phyloP scores from a whole-genome alignment of 2,113 vertebrate genomes.

The Hyaena hyaena region DNA sequence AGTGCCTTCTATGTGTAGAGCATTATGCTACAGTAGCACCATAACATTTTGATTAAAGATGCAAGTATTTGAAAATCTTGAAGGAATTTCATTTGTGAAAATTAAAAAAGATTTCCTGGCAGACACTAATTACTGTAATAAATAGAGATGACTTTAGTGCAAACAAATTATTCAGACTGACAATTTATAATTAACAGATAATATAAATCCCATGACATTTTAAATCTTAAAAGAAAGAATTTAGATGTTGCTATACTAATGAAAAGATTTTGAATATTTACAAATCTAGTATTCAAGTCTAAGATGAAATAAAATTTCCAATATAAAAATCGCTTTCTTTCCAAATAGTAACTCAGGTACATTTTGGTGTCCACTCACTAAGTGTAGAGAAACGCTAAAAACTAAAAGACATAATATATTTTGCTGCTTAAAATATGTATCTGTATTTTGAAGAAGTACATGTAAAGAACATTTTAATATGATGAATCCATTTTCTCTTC shows the following conservation, averaged over 20 bases:
- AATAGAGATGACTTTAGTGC: conserved; percentile 60
- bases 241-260: background rate
- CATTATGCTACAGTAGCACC: background rate
- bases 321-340: background rate
- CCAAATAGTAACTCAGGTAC: background rate
- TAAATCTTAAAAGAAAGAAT: conserved; percentile 43
- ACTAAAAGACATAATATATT: background rate
- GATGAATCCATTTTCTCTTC: background rate
- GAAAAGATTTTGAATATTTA: background rate
- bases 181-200: conserved; percentile 59
- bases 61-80: conserved; percentile 59
- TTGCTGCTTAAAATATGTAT: background rate
- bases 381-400: background rate
- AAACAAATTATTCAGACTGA: conserved; percentile 74
- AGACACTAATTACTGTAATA: conserved; percentile 64
- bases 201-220: conserved; percentile 38
- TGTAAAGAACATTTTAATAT: background rate
- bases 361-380: background rate
- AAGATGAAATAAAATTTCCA: background rate
- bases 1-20: background rate
- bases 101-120: conserved; percentile 30
- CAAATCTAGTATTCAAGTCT: background rate
- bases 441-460: background rate
- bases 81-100: conserved; percentile 53
- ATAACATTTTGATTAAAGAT: conserved; percentile 49